phyloP scores from a whole-genome alignment of 1,140 invertebrate species.

The Hycleus phaleratus region DNA sequence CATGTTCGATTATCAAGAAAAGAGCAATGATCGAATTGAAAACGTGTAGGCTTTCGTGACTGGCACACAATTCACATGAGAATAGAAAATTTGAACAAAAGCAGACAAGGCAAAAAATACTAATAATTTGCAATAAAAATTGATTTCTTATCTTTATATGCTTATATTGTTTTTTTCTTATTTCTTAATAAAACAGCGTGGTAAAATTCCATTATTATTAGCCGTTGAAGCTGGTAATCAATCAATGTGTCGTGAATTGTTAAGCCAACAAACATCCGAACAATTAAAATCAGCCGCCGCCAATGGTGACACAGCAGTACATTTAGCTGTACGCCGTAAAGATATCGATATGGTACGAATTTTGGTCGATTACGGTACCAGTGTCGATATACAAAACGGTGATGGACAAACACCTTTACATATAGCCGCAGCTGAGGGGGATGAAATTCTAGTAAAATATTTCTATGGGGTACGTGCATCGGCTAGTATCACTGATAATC shows the following conservation, averaged over 20 bases:
- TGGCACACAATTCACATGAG: slow-evolving; percentile 1
- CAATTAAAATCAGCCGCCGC: slow-evolving; percentile 66
- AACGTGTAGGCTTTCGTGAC: slow-evolving; percentile 1
- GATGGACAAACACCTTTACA: slow-evolving; percentile 90
- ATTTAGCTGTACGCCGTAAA: slow-evolving; percentile 78
- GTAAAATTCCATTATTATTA: slow-evolving; percentile 85
- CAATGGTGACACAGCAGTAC: slow-evolving; percentile 81
- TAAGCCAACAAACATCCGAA: slow-evolving; percentile 73
- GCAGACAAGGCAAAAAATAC: neutral
- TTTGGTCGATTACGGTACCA: slow-evolving; percentile 85
- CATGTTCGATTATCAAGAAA: neutral
- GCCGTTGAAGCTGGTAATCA: slow-evolving; percentile 91
- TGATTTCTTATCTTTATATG: neutral
- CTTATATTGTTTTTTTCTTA: neutral
- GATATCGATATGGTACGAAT: slow-evolving; percentile 87
- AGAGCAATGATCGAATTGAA: slow-evolving; percentile 15
- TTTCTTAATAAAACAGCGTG: slow-evolving; percentile 54
- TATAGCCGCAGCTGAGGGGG: slow-evolving; percentile 90
- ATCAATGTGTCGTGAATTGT: slow-evolving; percentile 83
- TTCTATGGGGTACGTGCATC: slow-evolving; percentile 91
- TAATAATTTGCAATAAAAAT: neutral
- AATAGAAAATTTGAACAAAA: no score
- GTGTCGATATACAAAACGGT: slow-evolving; percentile 82
- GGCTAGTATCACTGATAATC: slow-evolving; percentile 87
- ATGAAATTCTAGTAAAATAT: slow-evolving; percentile 89